These are phyloP conservation scores for Xiphorhynchus erythropygius DNA, from an alignment of 2,797 vertebrate species.

Conservation along the genomic window DNA sequence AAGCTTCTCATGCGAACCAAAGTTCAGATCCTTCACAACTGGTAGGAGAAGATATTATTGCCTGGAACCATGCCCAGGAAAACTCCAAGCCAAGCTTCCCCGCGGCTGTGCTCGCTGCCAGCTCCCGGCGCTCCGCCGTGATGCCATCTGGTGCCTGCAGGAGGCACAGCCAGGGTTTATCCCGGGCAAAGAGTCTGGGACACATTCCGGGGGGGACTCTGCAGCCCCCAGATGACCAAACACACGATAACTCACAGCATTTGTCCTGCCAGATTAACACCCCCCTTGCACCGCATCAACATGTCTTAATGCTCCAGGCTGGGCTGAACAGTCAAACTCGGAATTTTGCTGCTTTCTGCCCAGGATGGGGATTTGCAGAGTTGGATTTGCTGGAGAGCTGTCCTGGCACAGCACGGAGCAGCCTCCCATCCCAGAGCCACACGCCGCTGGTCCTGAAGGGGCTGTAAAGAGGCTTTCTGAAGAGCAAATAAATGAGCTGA, in stretches of 20 bases:
- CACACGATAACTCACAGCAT: neutral
- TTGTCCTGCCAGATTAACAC: neutral
- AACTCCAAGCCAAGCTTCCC: neutral
- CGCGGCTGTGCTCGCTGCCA: neutral
- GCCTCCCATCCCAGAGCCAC: neutral
- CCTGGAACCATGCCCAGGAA: constrained; percentile 24
- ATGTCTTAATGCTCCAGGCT: neutral
- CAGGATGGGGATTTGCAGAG: neutral
- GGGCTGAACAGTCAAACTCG: neutral
- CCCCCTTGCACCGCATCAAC: neutral
- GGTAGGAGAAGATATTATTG: constrained; percentile 22
- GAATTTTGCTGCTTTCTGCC: neutral
- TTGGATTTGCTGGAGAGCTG: neutral
- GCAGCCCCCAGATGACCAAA: neutral
- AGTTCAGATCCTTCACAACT: constrained; percentile 41
- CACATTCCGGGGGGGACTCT: neutral
- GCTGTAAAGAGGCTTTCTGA: neutral
- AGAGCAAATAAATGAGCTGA: constrained; percentile 1
- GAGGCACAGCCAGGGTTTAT: neutral
- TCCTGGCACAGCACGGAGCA: neutral
- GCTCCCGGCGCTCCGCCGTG: neutral
- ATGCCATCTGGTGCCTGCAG: constrained; percentile 20
- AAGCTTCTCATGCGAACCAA: neutral
- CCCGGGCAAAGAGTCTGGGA: neutral
- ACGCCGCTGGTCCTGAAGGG: neutral